These are phyloP conservation scores for Megaustenia siamemsis DNA, from an alignment of 2,888 invertebrate species.

Conservation along the genomic window DNA sequence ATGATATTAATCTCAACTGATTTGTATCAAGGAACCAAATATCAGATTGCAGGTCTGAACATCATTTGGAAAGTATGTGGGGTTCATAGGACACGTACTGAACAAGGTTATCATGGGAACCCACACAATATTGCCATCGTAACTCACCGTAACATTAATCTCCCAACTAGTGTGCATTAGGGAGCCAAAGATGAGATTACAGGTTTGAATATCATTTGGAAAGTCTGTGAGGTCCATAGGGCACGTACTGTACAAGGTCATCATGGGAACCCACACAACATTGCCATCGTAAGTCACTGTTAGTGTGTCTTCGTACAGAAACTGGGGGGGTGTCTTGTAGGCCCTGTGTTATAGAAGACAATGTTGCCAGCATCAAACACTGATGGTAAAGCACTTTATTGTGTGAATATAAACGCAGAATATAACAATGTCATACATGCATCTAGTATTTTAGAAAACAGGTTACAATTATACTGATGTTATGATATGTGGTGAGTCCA, in stretches of 20 bases:
- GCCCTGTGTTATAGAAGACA: slow-evolving; percentile 51
- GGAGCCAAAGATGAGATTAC: slow-evolving; percentile 86
- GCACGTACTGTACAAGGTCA: slow-evolving; percentile 83
- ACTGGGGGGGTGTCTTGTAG: slow-evolving; percentile 42
- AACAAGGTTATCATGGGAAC: slow-evolving; percentile 90
- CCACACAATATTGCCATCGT: slow-evolving; percentile 86
- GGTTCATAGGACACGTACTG: slow-evolving; percentile 86
- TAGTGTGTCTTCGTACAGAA: slow-evolving; percentile 56
- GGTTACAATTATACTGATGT: too few species aligned
- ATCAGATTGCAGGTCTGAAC: slow-evolving; percentile 94
- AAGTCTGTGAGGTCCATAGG: slow-evolving; percentile 94
- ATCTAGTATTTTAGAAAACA: too few species aligned
- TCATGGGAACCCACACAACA: slow-evolving; percentile 95
- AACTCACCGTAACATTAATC: slow-evolving; percentile 54
- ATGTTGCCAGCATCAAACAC: too few species aligned
- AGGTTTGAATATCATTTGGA: slow-evolving; percentile 94
- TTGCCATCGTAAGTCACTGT: slow-evolving; percentile 60
- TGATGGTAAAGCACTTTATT: too few species aligned
- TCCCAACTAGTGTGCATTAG: slow-evolving; percentile 56
- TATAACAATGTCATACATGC: too few species aligned
- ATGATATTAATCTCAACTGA: slow-evolving; percentile 54
- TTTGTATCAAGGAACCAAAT: slow-evolving; percentile 58
- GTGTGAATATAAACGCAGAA: too few species aligned
- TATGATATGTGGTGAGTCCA: too few species aligned
- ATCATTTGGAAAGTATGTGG: slow-evolving; percentile 95